A percentile compares a stretch with the other conserved stretches of the same genome.
These are phyloP conservation scores for Heliconius aoede DNA, from an alignment of 2,888 invertebrate genomes.

Conservation along the genomic window DNA sequence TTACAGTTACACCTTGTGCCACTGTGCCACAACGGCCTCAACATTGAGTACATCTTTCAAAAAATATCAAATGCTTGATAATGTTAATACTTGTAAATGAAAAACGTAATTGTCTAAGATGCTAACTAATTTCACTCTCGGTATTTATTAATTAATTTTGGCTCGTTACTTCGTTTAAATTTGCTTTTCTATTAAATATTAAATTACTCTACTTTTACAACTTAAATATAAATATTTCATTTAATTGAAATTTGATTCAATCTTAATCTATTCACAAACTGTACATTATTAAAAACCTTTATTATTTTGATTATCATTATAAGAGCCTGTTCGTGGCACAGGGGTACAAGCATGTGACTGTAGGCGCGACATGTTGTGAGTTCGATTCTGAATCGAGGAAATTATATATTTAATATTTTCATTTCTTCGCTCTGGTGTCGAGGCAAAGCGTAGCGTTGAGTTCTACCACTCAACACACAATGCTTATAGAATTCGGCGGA, in stretches of 20 bases:
- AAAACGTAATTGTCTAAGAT: background rate
- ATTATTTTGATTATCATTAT: background rate
- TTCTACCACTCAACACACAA: too few relatives aligned
- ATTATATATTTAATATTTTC: too few relatives aligned
- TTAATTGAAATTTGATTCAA: conserved; percentile 13
- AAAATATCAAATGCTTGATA: background rate
- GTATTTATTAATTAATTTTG: conserved; percentile 7
- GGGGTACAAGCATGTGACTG: too few relatives aligned
- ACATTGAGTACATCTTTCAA: background rate
- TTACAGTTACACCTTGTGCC: too few relatives aligned
- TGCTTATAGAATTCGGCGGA: too few relatives aligned
- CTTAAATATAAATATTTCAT: conserved; percentile 1
- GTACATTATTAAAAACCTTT: background rate
- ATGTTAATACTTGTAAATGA: too few relatives aligned
- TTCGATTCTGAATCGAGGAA: too few relatives aligned
- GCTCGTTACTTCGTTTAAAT: background rate
- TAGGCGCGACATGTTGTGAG: too few relatives aligned
- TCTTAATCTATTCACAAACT: background rate
- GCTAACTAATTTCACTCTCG: background rate
- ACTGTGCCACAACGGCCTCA: background rate
- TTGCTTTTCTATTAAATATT: conserved; percentile 13
- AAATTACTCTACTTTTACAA: background rate
- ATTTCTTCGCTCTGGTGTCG: too few relatives aligned
- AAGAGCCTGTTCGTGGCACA: too few relatives aligned
- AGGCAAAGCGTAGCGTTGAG: too few relatives aligned